Percentiles rank a stretch among this genome's conserved stretches.
Conservation (phyloP, 1,140 invertebrate species). For the Orchestia grillus region DNA sequence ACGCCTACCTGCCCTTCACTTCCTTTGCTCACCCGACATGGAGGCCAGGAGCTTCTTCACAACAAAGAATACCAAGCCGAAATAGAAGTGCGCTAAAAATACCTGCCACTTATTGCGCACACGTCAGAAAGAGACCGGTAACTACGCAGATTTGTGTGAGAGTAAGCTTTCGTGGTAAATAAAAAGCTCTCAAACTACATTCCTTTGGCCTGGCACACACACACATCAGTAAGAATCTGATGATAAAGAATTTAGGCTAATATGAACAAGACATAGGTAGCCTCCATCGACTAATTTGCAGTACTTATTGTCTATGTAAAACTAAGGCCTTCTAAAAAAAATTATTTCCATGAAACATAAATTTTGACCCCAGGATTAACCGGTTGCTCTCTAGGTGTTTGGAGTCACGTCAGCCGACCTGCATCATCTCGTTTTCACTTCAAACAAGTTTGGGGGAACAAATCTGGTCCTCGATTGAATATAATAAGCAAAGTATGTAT, state of each 20-base stretch:
- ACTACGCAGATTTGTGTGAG: background rate
- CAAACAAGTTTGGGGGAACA: background rate
- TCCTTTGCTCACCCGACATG: background rate
- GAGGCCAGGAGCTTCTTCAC: background rate
- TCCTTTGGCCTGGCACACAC: background rate
- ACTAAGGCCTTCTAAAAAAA: background rate
- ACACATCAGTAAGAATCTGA: background rate
- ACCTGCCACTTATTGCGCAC: background rate
- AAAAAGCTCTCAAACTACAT: background rate
- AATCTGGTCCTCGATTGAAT: background rate
- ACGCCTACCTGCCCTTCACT: background rate
- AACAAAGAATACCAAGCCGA: background rate
- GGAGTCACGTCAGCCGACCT: too few relatives aligned
- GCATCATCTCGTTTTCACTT: too few relatives aligned
- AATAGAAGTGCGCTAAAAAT: background rate
- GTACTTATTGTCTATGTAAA: background rate
- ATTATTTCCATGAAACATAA: too few relatives aligned
- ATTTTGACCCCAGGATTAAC: too few relatives aligned
- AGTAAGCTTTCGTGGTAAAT: background rate
- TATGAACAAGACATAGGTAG: background rate
- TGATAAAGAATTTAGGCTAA: background rate
- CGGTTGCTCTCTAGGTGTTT: too few relatives aligned
- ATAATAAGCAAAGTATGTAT: background rate
- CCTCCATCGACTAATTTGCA: background rate
- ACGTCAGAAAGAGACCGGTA: background rate